Evolutionary conservation across 2,888 invertebrate species (phyloP).

Genomic region (Apodemia zela): DNA sequence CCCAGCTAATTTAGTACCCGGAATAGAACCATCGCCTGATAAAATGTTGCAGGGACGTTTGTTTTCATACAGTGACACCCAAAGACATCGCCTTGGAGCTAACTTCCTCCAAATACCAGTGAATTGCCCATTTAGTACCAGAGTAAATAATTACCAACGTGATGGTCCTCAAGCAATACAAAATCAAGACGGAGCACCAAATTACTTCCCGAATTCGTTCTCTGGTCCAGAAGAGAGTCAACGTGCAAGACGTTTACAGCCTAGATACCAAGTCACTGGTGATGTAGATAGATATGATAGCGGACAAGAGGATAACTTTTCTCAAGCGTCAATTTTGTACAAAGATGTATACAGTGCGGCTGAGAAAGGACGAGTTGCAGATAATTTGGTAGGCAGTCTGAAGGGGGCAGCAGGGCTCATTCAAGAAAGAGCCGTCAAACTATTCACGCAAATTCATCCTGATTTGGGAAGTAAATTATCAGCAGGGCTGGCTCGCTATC

Average conservation of each 20-base stretch:
- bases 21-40: constrained; percentile 96
- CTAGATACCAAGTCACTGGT: constrained; percentile 82
- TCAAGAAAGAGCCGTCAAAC: constrained; percentile 91
- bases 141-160: constrained; percentile 89
- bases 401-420: constrained; percentile 91
- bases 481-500: constrained; percentile 81
- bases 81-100: constrained; percentile 91
- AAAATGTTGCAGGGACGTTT: constrained; percentile 94
- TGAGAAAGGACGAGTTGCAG: constrained; percentile 85
- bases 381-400: constrained; percentile 90
- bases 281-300: constrained; percentile 91
- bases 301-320: constrained; percentile 93
- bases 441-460: constrained; percentile 89
- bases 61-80: constrained; percentile 95
- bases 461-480: constrained; percentile 88
- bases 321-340: constrained; percentile 91
- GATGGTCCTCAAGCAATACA: constrained; percentile 90
- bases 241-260: constrained; percentile 80
- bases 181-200: constrained; percentile 94
- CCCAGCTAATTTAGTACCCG: constrained; percentile 94
- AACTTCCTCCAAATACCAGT: constrained; percentile 96
- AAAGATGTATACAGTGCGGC: constrained; percentile 87
- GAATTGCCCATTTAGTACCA: constrained; percentile 92
- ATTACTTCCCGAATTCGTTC: constrained; percentile 98
- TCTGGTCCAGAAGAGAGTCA: constrained; percentile 89